Evolutionary conservation across 2,797 vertebrate genomes (phyloP).

Genomic region (Eidolon dupreanum): DNA sequence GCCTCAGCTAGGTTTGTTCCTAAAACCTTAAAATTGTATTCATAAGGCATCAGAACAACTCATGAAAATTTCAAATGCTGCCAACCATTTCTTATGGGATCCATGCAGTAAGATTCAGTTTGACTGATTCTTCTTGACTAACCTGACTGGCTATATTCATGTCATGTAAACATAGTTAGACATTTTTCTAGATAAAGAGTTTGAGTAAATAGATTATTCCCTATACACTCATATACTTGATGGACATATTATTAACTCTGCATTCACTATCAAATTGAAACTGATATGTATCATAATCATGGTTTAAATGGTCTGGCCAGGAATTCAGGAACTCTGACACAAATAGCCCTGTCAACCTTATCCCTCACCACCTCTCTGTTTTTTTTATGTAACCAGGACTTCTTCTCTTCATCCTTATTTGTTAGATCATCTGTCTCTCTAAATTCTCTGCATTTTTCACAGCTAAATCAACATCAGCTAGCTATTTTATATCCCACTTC

Average conservation of each 20-base stretch:
- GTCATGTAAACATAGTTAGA: background rate
- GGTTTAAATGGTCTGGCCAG: background rate
- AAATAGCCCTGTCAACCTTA: background rate
- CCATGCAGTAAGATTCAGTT: background rate
- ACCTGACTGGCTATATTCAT: background rate
- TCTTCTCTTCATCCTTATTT: background rate
- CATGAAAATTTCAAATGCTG: background rate
- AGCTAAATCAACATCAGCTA: background rate
- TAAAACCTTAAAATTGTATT: background rate
- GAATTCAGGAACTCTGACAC: background rate
- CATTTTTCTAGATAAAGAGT: background rate
- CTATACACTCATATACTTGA: background rate
- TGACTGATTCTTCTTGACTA: conserved; percentile 15
- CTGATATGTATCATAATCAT: background rate
- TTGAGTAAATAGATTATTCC: background rate
- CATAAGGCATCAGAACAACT: background rate
- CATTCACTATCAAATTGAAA: background rate
- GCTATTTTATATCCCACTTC: background rate
- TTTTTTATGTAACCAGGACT: background rate
- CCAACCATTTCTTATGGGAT: background rate
- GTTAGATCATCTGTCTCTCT: background rate
- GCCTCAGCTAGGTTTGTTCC: background rate
- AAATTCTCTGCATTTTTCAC: background rate
- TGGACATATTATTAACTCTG: conserved; percentile 8
- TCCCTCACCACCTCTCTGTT: background rate